Conservation (phyloP, 1,140 invertebrate species). For the Augochlora pura region DNA sequence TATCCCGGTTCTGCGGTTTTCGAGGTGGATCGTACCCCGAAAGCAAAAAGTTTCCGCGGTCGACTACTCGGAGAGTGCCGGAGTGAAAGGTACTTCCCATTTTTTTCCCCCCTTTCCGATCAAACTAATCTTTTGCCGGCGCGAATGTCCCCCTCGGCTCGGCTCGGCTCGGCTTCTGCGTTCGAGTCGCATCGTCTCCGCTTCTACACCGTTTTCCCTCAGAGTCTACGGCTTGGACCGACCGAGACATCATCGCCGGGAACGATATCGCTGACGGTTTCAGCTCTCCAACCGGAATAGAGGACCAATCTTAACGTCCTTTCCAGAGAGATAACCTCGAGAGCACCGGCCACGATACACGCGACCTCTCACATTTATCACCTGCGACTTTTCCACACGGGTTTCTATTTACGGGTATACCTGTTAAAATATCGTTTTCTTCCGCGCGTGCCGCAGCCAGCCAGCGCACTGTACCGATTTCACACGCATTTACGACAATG, state of each 20-base stretch:
- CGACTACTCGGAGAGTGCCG: conserved; percentile 30
- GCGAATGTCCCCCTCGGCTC: not conserved
- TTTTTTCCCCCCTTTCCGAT: conserved; percentile 32
- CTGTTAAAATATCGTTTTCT: too few relatives aligned
- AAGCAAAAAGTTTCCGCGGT: conserved; percentile 51
- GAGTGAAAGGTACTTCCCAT: conserved; percentile 49
- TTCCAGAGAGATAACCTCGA: too few relatives aligned
- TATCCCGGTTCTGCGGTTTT: conserved; percentile 28
- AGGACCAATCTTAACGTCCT: not conserved
- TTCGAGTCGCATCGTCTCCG: not conserved
- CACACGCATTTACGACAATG: too few relatives aligned
- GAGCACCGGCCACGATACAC: too few relatives aligned
- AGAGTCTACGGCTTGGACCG: too few relatives aligned
- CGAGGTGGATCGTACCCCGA: conserved; percentile 34
- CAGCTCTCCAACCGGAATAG: not conserved
- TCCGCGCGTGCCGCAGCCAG: too few relatives aligned
- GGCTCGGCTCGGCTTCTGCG: too few relatives aligned
- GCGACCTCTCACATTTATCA: too few relatives aligned
- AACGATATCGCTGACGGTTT: not conserved
- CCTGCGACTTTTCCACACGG: too few relatives aligned
- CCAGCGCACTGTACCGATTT: too few relatives aligned
- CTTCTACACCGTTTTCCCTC: not conserved
- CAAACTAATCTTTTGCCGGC: conserved; percentile 18
- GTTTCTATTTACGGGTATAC: too few relatives aligned
- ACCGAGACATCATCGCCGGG: not conserved